Conservation (phyloP, 2,113 vertebrate genomes). For the Lontra canadensis region DNA sequence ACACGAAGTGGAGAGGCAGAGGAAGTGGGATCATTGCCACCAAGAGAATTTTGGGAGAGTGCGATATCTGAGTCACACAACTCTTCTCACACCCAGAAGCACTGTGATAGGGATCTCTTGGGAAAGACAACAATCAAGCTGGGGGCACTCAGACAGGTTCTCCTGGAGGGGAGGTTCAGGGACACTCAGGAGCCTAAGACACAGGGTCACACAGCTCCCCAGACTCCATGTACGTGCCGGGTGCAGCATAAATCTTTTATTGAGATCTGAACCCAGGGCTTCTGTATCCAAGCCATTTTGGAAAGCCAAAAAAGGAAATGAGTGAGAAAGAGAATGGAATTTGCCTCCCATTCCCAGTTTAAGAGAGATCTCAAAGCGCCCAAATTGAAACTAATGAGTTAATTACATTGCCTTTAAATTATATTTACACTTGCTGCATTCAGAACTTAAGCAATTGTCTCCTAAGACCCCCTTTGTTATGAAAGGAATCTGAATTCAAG, state of each 20-base stretch:
- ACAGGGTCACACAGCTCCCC: not conserved
- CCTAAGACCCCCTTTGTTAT: slow-evolving; percentile 3
- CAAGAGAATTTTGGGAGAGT: not conserved
- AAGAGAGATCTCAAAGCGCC: slow-evolving; percentile 51
- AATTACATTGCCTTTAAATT: not conserved
- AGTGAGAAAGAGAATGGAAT: not conserved
- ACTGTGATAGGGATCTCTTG: not conserved
- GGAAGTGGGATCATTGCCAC: not conserved
- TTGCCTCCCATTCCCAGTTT: not conserved
- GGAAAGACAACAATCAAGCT: not conserved
- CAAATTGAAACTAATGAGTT: not conserved
- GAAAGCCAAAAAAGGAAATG: not conserved
- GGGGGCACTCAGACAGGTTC: not conserved
- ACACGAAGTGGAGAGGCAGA: not conserved
- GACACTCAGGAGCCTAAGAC: not conserved
- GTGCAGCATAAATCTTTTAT: not conserved
- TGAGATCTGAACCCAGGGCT: not conserved
- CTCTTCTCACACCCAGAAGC: not conserved
- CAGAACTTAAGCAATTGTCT: not conserved
- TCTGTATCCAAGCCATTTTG: not conserved
- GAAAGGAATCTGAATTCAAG: not conserved
- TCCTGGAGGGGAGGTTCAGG: not conserved
- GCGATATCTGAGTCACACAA: not conserved
- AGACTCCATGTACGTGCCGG: not conserved
- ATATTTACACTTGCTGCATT: not conserved